These are phyloP conservation scores for Drosophila neocordata DNA, from an alignment of 1,140 invertebrate genomes.

Conservation along the genomic window DNA sequence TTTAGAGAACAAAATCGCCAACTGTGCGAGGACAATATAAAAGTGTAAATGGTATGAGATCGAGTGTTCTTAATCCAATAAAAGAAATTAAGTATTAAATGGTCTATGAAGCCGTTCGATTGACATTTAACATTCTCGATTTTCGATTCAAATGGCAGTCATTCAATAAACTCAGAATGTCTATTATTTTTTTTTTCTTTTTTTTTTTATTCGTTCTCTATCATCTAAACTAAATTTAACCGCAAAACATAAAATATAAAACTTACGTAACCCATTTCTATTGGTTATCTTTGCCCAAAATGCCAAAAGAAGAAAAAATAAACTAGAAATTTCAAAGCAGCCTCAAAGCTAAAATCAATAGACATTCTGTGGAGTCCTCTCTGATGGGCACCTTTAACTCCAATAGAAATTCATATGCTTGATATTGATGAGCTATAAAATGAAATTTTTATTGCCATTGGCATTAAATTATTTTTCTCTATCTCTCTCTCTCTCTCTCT, in stretches of 20 bases:
- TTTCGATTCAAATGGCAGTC: constrained; percentile 40
- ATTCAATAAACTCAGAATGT: constrained; percentile 30
- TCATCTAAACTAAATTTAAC: neutral
- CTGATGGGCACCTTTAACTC: constrained; percentile 10
- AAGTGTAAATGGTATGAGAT: neutral
- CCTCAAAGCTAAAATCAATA: constrained; percentile 32
- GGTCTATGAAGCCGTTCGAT: constrained; percentile 64
- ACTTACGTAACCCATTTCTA: constrained; percentile 24
- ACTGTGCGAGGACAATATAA: constrained; percentile 40
- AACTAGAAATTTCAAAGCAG: constrained; percentile 7
- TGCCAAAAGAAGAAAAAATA: neutral
- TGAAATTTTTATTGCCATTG: constrained; percentile 62
- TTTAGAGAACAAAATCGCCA: constrained; percentile 7
- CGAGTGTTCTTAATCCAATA: constrained; percentile 70
- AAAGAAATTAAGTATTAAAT: constrained; percentile 77
- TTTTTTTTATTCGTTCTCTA: neutral
- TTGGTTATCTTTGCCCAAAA: neutral
- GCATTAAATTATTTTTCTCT: constrained; percentile 32
- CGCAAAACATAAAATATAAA: constrained; percentile 1
- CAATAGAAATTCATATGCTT: constrained; percentile 55
- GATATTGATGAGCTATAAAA: constrained; percentile 68
- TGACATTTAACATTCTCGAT: constrained; percentile 22
- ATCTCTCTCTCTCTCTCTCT: too few relatives aligned
- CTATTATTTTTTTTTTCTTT: constrained; percentile 3
- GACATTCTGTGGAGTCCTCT: constrained; percentile 30